Evolutionary conservation across 2,113 vertebrate genomes (phyloP), one percentile per base, ranked within the genome.

Genomic region (Centrocercus urophasianus): DNA sequence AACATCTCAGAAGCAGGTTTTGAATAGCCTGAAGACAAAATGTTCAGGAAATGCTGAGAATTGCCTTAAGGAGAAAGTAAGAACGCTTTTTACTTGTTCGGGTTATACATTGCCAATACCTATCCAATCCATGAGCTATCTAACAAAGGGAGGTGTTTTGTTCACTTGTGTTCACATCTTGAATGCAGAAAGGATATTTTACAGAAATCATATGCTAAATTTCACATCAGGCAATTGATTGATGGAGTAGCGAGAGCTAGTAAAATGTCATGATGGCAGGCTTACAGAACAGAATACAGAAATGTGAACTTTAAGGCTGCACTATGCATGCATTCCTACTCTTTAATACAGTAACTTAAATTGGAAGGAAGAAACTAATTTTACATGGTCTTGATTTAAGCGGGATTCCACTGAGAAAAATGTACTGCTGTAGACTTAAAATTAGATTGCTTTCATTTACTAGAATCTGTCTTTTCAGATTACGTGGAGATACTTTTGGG

Each of bases 381-480:
- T 54, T 72, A 89, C 16, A 2, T 45, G 30, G 48, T 83, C 72
- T 83, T 75, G 79, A 83, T 88, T 85, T 95, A 90, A 90, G 47
- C 75, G 89, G 56, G 7, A 89, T 89, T 93, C 93, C 85, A 65
- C 69, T 60, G 82, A 91, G 94, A 90, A 93, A 54, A 95, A 81
- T 2, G 2, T 40, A 13, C 38, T 89, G 5, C 10, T 34, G 17
- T 69, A 81, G 13, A 25, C 52, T 72, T 93, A 30, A 89, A 93
- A 74, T 81, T 48, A 88, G 36, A 9, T 20, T 88, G 32, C 45
- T 86, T 60, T 89, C 19, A 64, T 47, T 90, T 91, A 57, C 42
- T 90, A 72, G 79, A 88, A 81, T 88, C 85, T 93, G 57, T 91
- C 93, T 91, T 83, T 91, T 91, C 79, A 88, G 43, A 74, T 96